Percentiles rank a stretch among this genome's conserved stretches.
phyloP scores from a whole-genome alignment of 2,113 vertebrate species.

The Macquaria ambigua region DNA sequence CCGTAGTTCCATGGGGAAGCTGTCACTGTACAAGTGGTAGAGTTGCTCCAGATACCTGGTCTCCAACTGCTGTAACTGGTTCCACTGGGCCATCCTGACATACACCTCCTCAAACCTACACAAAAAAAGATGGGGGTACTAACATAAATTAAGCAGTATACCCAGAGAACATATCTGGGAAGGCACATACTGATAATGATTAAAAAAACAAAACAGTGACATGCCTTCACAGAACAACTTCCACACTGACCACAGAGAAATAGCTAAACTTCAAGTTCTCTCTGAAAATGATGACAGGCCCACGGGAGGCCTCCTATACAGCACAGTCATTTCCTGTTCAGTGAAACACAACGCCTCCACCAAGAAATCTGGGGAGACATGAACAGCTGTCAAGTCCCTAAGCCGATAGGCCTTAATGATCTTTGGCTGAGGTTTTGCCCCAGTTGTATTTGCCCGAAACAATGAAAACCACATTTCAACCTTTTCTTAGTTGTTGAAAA shows the following conservation, averaged over 20 bases:
- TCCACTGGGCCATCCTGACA: conserved; percentile 97
- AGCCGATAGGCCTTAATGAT: conserved; percentile 18
- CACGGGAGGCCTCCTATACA: conserved; percentile 16
- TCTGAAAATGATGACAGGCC: conserved; percentile 36
- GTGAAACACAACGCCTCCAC: conserved; percentile 38
- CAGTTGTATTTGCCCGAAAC: not conserved
- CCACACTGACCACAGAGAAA: conserved; percentile 25
- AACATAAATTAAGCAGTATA: not conserved
- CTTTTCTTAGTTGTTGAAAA: not conserved
- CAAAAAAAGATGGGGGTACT: not conserved
- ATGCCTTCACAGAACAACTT: not conserved
- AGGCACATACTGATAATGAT: not conserved
- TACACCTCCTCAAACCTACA: conserved; percentile 44
- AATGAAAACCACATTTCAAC: conserved; percentile 19
- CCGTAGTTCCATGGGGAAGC: conserved; percentile 98
- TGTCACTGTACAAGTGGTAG: conserved; percentile 98
- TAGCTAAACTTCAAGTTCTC: conserved; percentile 29
- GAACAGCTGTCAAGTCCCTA: conserved; percentile 54
- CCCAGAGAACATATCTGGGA: not conserved
- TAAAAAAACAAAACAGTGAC: not conserved
- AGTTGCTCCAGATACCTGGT: conserved; percentile 97
- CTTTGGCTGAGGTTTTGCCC: conserved; percentile 1
- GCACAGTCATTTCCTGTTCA: conserved; percentile 71
- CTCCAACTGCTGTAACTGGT: conserved; percentile 98
- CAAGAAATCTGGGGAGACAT: conserved; percentile 33